Evolutionary conservation across 2,888 invertebrate genomes (phyloP).

Genomic region (Sepiola atlantica): DNA sequence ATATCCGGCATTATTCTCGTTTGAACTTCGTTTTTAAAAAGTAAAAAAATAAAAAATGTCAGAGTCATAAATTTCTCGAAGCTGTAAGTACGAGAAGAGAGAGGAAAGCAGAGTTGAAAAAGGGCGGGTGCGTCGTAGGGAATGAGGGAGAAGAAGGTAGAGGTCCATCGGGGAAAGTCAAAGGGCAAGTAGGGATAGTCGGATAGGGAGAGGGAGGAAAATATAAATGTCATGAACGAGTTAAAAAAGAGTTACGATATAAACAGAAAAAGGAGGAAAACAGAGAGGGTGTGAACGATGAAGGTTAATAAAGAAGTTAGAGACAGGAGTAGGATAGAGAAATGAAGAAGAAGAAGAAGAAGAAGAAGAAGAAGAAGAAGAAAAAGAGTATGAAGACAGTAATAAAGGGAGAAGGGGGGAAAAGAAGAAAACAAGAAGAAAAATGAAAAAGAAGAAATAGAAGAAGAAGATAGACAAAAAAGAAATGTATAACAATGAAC

Average conservation of each 20-base stretch:
- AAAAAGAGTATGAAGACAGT: too few relatives aligned
- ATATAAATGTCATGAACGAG: not conserved
- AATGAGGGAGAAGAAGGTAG: not conserved
- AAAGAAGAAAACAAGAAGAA: too few relatives aligned
- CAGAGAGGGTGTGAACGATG: too few relatives aligned
- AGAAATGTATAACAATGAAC: too few relatives aligned
- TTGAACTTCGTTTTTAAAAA: not conserved
- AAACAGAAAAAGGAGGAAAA: not conserved
- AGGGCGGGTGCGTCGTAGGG: not conserved
- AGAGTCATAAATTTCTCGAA: not conserved
- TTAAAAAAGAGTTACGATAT: not conserved
- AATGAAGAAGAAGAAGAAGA: too few relatives aligned
- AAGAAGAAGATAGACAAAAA: too few relatives aligned
- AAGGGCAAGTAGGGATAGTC: not conserved
- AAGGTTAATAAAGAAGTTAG: not conserved
- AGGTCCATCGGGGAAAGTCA: too few relatives aligned
- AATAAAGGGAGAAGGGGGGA: too few relatives aligned
- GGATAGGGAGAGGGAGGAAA: not conserved
- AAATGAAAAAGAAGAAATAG: too few relatives aligned
- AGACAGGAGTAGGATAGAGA: not conserved
- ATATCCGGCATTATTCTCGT: not conserved
- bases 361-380: too few relatives aligned
- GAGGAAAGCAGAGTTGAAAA: not conserved
- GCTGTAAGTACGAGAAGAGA: not conserved
- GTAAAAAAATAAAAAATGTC: not conserved